A percentile compares a stretch with the other conserved stretches of the same genome.
Conservation (phyloP, 2,113 vertebrate species). For the Pomatostomus ruficeps region DNA sequence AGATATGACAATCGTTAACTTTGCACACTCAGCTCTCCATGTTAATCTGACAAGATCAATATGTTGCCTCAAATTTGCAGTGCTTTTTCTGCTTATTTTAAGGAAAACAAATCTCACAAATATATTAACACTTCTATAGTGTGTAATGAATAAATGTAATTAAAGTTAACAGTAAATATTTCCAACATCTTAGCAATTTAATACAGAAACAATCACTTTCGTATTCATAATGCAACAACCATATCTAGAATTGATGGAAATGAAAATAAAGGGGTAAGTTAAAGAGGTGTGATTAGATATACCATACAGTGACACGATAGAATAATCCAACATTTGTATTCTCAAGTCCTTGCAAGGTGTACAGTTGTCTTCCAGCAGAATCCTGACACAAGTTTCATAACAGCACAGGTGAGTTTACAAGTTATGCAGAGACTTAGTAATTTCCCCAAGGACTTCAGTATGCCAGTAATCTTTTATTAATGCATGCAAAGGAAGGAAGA, state of each 20-base stretch:
- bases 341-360: neutral
- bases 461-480: neutral
- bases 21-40: neutral
- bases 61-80: neutral
- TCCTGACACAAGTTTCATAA: neutral
- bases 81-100: neutral
- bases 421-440: neutral
- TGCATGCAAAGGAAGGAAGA: neutral
- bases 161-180: neutral
- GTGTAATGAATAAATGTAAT: neutral
- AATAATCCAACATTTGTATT: neutral
- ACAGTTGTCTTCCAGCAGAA: neutral
- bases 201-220: neutral
- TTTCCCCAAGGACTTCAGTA: neutral
- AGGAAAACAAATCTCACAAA: neutral
- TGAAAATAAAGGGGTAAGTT: neutral
- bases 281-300: neutral
- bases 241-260: neutral
- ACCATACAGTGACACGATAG: neutral
- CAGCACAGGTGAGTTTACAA: neutral
- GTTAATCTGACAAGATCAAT: neutral
- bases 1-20: constrained; percentile 11
- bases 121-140: neutral
- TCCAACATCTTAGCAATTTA: neutral
- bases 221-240: neutral